Evolutionary conservation across 30 jellyfish, hydroid and myxozoan genomes (phyloP).

Genomic region (Mastigias papua): DNA sequence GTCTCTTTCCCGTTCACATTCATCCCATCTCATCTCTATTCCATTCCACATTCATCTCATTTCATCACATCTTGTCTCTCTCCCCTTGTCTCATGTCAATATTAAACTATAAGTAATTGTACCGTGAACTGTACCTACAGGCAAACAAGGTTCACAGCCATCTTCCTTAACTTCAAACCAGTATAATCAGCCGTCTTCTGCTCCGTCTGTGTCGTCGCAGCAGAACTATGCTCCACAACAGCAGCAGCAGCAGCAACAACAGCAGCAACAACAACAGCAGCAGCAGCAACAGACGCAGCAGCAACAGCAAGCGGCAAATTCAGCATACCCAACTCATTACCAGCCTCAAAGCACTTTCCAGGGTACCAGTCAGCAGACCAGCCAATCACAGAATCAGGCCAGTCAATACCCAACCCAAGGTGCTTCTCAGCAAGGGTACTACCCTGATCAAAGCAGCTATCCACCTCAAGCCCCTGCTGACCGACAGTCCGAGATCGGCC

Average conservation of each 20-base stretch:
- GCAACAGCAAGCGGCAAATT: slow-evolving; percentile 24
- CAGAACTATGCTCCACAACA: slow-evolving; percentile 37
- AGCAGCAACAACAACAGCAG: slow-evolving; percentile 8
- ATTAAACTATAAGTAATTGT: too few species aligned
- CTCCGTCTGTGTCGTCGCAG: slow-evolving; percentile 45
- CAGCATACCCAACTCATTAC: slow-evolving; percentile 30
- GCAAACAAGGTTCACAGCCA: slow-evolving; percentile 48
- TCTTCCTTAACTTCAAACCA: slow-evolving; percentile 48
- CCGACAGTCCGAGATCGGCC: slow-evolving; percentile 21
- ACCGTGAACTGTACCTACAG: too few species aligned
- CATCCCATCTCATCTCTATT: neutral
- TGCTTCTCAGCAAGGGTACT: slow-evolving; percentile 25
- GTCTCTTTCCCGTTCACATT: neutral
- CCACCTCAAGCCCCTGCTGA: neutral
- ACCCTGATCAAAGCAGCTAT: slow-evolving; percentile 9
- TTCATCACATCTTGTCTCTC: too few species aligned
- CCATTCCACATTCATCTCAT: neutral
- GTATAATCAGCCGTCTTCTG: slow-evolving; percentile 51
- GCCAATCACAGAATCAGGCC: slow-evolving; percentile 27
- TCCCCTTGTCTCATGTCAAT: too few species aligned
- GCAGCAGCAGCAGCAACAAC: neutral
- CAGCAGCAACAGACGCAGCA: slow-evolving; percentile 3
- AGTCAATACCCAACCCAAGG: slow-evolving; percentile 18
- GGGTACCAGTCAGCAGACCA: neutral
- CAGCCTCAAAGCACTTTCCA: slow-evolving; percentile 5